phyloP scores from a whole-genome alignment of 64 coral and sea anemone genomes.

The Catalaphyllia jardinei region DNA sequence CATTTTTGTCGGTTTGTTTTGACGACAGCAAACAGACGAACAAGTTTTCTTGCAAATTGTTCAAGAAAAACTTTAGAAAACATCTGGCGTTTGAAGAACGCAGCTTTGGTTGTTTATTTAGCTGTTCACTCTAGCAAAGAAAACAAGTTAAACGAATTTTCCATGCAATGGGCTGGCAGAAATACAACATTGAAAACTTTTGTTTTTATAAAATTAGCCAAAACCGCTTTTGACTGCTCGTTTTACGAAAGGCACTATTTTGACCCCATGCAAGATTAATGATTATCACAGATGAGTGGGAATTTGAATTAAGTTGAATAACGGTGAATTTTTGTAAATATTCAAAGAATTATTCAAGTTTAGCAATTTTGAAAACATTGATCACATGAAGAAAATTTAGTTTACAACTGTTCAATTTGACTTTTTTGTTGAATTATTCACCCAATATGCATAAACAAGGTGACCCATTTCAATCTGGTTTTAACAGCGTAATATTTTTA shows the following conservation, averaged over 20 bases:
- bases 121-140: constrained; percentile 8
- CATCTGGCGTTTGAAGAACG: neutral
- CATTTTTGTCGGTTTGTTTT: constrained; percentile 53
- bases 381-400: neutral
- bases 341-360: neutral
- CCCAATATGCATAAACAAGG: neutral
- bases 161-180: neutral
- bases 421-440: neutral
- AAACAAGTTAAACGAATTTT: neutral
- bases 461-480: neutral
- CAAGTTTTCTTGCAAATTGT: constrained; percentile 24
- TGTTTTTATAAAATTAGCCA: constrained; percentile 24
- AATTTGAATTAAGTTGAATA: neutral
- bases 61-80: neutral
- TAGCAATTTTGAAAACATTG: neutral
- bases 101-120: neutral
- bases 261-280: neutral
- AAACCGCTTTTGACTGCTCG: constrained; percentile 20
- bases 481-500: constrained; percentile 30
- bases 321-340: neutral
- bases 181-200: neutral
- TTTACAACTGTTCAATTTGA: too few relatives aligned
- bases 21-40: neutral
- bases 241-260: constrained; percentile 14
- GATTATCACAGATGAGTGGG: constrained; percentile 2